Evolutionary conservation across 2,113 vertebrate species (phyloP).

Genomic region (Scortum barcoo): DNA sequence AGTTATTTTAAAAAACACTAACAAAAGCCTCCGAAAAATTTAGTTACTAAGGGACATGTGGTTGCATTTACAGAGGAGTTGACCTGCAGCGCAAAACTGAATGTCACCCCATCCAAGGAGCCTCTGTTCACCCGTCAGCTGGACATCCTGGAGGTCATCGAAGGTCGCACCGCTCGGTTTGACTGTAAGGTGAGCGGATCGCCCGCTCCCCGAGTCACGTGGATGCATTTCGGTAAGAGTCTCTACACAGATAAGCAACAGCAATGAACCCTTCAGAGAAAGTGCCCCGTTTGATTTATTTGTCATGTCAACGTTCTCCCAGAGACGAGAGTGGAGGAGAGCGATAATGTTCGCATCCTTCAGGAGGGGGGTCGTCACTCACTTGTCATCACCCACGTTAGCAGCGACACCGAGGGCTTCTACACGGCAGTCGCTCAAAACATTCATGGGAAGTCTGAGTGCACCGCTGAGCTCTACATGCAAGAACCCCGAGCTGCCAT

Average conservation of each 20-base stretch:
- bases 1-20: too few species aligned
- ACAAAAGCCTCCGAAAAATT: too few species aligned
- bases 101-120: conserved; percentile 88
- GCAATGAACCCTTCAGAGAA: neutral
- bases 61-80: conserved; percentile 89
- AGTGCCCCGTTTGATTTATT: neutral
- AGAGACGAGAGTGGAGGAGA: conserved; percentile 89
- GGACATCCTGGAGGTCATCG: conserved; percentile 90
- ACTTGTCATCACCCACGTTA: conserved; percentile 87
- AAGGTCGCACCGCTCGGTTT: conserved; percentile 90
- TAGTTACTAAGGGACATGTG: too few species aligned
- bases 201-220: conserved; percentile 87
- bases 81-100: conserved; percentile 91
- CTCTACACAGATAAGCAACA: neutral
- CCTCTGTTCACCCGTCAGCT: conserved; percentile 93
- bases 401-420: conserved; percentile 89
- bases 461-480: conserved; percentile 92
- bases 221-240: conserved; percentile 93
- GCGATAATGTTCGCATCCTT: conserved; percentile 86
- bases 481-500: conserved; percentile 90
- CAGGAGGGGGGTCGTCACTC: conserved; percentile 90
- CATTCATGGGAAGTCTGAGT: conserved; percentile 86
- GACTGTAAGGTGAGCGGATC: conserved; percentile 97
- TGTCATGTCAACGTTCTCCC: neutral
- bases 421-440: conserved; percentile 89